Percentiles rank a stretch among this genome's conserved stretches.
Conservation (phyloP, 1,140 invertebrate genomes). For the Macrostomum lignano region DNA sequence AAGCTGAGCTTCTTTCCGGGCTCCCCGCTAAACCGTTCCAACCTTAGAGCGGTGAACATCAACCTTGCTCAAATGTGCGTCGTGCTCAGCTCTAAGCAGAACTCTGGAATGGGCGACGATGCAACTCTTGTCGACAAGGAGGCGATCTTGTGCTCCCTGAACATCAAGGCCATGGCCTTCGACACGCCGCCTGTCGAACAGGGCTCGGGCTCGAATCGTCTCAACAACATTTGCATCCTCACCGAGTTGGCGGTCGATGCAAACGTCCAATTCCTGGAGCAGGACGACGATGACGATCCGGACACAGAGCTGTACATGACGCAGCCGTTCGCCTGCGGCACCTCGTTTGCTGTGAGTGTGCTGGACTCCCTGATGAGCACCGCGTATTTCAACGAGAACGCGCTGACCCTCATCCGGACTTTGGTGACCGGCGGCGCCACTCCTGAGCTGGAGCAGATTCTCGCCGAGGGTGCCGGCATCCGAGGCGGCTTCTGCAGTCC, state of each 20-base stretch:
- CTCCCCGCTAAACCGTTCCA: constrained; percentile 75
- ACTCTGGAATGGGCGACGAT: constrained; percentile 38
- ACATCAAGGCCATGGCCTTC: constrained; percentile 96
- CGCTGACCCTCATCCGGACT: constrained; percentile 71
- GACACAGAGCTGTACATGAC: constrained; percentile 90
- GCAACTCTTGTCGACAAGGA: constrained; percentile 64
- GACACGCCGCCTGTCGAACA: too few relatives aligned
- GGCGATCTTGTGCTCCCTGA: constrained; percentile 80
- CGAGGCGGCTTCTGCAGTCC: background rate
- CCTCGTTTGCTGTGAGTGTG: constrained; percentile 88
- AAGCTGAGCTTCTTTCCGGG: constrained; percentile 75
- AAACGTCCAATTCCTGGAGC: constrained; percentile 94
- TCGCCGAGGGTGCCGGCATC: constrained; percentile 74
- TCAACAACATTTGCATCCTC: background rate
- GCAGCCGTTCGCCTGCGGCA: constrained; percentile 90
- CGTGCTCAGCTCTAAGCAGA: constrained; percentile 62
- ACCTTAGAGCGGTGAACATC: constrained; percentile 80
- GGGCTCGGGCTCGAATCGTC: too few relatives aligned
- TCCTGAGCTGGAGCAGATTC: constrained; percentile 80
- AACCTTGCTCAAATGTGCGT: constrained; percentile 92
- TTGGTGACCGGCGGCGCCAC: constrained; percentile 93
- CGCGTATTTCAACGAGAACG: constrained; percentile 32
- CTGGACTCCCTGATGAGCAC: constrained; percentile 93
- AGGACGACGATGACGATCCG: constrained; percentile 84
- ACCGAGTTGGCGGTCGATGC: background rate